Conservation (phyloP, 2,113 vertebrate species). For the Dasypus novemcinctus region DNA sequence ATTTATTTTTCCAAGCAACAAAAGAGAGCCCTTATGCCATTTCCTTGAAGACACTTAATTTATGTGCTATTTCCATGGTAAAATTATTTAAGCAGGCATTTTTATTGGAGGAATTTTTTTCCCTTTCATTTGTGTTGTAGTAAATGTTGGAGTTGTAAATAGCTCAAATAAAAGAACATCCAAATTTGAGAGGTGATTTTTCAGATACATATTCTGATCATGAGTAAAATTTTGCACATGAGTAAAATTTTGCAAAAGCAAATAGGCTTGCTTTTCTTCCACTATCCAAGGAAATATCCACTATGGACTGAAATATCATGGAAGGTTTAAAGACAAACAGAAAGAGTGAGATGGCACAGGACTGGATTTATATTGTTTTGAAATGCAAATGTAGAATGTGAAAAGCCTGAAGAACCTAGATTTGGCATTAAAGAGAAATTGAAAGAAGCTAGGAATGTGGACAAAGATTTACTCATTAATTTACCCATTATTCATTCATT, state of each 20-base stretch:
- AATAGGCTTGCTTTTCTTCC: not conserved
- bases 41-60: conserved; percentile 20
- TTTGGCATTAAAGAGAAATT: not conserved
- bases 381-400: not conserved
- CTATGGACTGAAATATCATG: not conserved
- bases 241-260: not conserved
- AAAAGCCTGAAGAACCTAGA: not conserved
- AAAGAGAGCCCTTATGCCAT: not conserved
- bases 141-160: not conserved
- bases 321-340: not conserved
- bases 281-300: not conserved
- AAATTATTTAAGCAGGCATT: not conserved
- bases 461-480: not conserved
- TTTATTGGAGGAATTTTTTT: not conserved
- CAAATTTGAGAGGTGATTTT: not conserved
- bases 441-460: not conserved
- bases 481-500: not conserved
- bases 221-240: not conserved
- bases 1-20: conserved; percentile 39
- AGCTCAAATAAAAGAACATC: not conserved
- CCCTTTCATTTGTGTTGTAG: not conserved
- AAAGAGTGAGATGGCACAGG: not conserved
- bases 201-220: not conserved
- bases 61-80: not conserved
- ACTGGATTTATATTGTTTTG: not conserved